phyloP scores from a whole-genome alignment of 2,113 vertebrate genomes.

The Chaetura pelagica region DNA sequence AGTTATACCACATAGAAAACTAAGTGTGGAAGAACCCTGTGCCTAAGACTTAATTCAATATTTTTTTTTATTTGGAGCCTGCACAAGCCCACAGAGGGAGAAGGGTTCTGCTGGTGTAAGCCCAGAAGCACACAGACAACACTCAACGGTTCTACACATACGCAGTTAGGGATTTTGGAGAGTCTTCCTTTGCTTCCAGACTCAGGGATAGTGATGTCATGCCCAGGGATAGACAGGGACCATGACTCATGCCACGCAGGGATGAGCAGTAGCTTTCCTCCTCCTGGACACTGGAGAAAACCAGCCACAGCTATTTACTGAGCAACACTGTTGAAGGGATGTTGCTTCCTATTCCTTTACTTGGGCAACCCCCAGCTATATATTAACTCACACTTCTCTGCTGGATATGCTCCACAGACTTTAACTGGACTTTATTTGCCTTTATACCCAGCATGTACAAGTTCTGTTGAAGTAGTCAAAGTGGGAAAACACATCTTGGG shows the following conservation, averaged over 20 bases:
- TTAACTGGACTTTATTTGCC: background rate
- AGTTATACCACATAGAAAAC: background rate
- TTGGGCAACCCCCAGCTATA: background rate
- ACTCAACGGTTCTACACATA: background rate
- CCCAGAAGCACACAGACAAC: background rate
- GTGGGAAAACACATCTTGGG: background rate
- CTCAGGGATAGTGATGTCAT: fast-evolving
- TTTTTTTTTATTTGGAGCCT: background rate
- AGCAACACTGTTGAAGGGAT: background rate
- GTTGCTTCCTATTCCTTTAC: background rate
- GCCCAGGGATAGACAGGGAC: background rate
- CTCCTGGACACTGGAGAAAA: background rate
- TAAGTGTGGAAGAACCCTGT: background rate
- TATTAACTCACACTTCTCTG: background rate
- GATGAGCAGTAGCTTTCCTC: background rate
- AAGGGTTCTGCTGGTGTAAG: background rate
- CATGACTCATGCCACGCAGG: background rate
- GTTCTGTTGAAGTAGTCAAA: background rate
- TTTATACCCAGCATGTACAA: background rate
- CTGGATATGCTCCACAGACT: background rate
- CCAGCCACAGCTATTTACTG: background rate
- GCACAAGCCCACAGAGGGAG: background rate
- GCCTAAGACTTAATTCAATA: background rate
- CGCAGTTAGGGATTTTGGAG: background rate
- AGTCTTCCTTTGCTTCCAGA: background rate